Percentiles rank a stretch among this genome's conserved stretches.
These are phyloP conservation scores for Crax fasciolata DNA, from an alignment of 2,797 vertebrate species.

Conservation along the genomic window DNA sequence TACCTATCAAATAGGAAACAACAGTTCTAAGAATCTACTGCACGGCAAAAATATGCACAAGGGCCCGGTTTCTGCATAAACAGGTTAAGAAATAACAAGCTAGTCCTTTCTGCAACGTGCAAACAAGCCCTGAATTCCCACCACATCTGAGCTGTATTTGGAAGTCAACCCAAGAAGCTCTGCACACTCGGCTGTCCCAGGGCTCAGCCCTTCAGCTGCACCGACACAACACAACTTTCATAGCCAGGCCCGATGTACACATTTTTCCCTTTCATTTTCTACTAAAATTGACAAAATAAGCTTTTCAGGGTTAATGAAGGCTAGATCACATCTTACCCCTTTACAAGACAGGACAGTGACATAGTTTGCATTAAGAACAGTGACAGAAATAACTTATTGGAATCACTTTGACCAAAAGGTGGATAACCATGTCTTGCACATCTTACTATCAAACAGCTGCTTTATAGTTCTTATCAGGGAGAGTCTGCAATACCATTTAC, in stretches of 20 bases:
- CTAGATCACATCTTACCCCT: neutral
- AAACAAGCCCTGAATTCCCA: neutral
- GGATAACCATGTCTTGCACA: neutral
- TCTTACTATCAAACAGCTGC: neutral
- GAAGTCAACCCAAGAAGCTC: neutral
- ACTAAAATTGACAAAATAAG: neutral
- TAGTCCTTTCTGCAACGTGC: neutral
- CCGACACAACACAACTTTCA: neutral
- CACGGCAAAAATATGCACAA: neutral
- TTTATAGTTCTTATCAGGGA: neutral
- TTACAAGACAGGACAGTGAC: neutral
- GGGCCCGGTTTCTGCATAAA: neutral
- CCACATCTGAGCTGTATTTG: neutral
- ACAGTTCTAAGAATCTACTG: neutral
- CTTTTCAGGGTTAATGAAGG: neutral
- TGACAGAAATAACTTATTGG: slow-evolving; percentile 1
- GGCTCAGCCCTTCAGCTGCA: neutral
- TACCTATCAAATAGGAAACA: neutral
- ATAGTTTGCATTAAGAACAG: neutral
- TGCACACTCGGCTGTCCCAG: neutral
- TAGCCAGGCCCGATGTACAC: neutral
- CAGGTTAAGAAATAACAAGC: neutral
- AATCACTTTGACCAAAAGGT: neutral
- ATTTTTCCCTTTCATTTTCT: neutral
- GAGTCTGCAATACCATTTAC: neutral